Conservation (phyloP, 2,797 vertebrate species). For the Danio aesculapii region DNA sequence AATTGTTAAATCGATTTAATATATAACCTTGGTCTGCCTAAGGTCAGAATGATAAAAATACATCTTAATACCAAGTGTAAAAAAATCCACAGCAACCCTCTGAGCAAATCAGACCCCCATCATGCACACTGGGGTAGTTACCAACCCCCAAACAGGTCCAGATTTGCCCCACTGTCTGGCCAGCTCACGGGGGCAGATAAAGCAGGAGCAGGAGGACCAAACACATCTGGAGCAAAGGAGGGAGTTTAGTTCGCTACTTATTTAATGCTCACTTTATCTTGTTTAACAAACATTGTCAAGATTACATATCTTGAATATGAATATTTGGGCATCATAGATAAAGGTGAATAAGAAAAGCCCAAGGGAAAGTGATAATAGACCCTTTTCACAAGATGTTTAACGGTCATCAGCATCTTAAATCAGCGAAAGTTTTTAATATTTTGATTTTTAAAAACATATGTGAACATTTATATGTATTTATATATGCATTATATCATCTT, state of each 20-base stretch:
- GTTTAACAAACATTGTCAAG: not conserved
- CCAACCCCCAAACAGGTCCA: constrained; percentile 98
- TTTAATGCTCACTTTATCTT: not conserved
- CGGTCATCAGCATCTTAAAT: too few relatives aligned
- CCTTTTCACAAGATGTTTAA: too few relatives aligned
- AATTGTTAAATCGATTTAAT: too few relatives aligned
- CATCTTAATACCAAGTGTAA: too few relatives aligned
- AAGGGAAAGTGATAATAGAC: not conserved
- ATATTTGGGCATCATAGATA: not conserved
- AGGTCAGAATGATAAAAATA: too few relatives aligned
- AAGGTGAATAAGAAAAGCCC: not conserved
- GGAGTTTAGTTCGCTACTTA: constrained; percentile 46
- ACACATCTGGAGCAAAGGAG: constrained; percentile 81
- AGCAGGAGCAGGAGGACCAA: constrained; percentile 86
- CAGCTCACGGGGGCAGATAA: constrained; percentile 88
- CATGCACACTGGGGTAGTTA: constrained; percentile 72
- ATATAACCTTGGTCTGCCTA: too few relatives aligned
- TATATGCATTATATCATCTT: too few relatives aligned
- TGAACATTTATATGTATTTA: too few relatives aligned
- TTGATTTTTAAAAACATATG: too few relatives aligned
- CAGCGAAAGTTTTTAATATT: too few relatives aligned
- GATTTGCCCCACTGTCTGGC: constrained; percentile 88
- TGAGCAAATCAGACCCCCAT: constrained; percentile 38
- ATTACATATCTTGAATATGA: not conserved
- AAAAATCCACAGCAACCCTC: constrained; percentile 20